Evolutionary conservation across 2,797 vertebrate genomes (phyloP).

Genomic region (Cuniculus paca): DNA sequence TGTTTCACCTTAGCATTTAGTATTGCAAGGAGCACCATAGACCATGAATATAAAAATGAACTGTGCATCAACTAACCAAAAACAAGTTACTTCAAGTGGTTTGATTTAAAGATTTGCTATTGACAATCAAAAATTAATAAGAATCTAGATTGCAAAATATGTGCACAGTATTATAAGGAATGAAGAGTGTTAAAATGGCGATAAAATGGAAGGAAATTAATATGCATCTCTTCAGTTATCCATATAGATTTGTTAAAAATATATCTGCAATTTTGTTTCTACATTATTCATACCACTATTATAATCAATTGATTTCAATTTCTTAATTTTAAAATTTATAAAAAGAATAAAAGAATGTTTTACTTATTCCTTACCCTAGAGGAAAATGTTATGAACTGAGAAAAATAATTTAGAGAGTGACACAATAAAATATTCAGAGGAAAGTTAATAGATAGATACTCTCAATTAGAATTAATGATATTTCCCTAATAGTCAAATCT

Average conservation of each 20-base stretch:
- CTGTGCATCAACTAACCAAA: background rate
- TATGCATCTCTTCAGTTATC: background rate
- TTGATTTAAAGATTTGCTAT: background rate
- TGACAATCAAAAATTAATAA: background rate
- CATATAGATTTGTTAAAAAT: background rate
- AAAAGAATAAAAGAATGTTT: background rate
- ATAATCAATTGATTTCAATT: background rate
- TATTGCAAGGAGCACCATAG: background rate
- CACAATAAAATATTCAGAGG: background rate
- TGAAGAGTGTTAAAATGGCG: background rate
- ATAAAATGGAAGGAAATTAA: background rate
- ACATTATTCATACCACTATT: background rate
- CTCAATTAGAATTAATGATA: background rate
- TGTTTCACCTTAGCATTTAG: background rate
- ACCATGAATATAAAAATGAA: background rate
- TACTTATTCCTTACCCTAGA: background rate
- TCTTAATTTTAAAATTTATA: constrained; percentile 18
- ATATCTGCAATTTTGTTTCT: background rate
- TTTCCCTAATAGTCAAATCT: background rate
- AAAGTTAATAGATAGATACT: background rate
- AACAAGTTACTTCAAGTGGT: background rate
- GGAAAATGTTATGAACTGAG: background rate
- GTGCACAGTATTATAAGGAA: background rate
- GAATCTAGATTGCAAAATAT: background rate
- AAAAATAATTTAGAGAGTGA: background rate